These are phyloP conservation scores for Palloptera scutellata DNA, from an alignment of 2,888 invertebrate species.

Conservation along the genomic window DNA sequence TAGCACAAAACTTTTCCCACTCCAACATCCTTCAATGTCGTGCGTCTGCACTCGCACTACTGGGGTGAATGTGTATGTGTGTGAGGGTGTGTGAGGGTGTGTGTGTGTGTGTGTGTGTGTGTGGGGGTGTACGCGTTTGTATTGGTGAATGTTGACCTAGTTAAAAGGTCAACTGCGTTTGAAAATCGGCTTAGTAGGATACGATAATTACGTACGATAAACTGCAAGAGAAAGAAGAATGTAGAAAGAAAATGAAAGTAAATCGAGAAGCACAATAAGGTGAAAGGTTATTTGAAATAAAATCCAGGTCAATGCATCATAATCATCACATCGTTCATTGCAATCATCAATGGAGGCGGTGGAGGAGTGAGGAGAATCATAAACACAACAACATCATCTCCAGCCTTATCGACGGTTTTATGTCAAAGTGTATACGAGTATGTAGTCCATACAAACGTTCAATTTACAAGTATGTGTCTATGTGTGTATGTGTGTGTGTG, in stretches of 20 bases:
- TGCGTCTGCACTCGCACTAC: not conserved
- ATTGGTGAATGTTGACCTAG: constrained; percentile 18
- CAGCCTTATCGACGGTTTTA: too few species aligned
- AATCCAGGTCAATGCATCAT: not conserved
- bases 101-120: constrained; percentile 38
- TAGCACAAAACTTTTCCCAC: constrained; percentile 22
- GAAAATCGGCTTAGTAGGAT: constrained; percentile 3
- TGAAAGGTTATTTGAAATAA: not conserved
- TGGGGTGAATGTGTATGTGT: not conserved
- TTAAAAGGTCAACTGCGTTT: constrained; percentile 15
- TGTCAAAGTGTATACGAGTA: too few species aligned
- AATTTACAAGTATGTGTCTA: too few species aligned
- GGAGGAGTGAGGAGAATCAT: too few species aligned
- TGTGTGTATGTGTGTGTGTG: too few species aligned
- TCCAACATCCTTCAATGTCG: not conserved
- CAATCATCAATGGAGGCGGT: too few species aligned
- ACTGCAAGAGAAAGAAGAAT: constrained; percentile 24
- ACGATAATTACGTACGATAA: not conserved
- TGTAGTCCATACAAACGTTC: too few species aligned
- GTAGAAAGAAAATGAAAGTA: constrained; percentile 11
- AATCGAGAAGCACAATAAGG: constrained; percentile 21
- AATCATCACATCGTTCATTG: not conserved
- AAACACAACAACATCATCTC: too few species aligned
- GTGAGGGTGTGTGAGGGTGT: not conserved
- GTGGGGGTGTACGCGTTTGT: not conserved